Conservation (phyloP, 2,113 vertebrate species). For the Lepus americanus region DNA sequence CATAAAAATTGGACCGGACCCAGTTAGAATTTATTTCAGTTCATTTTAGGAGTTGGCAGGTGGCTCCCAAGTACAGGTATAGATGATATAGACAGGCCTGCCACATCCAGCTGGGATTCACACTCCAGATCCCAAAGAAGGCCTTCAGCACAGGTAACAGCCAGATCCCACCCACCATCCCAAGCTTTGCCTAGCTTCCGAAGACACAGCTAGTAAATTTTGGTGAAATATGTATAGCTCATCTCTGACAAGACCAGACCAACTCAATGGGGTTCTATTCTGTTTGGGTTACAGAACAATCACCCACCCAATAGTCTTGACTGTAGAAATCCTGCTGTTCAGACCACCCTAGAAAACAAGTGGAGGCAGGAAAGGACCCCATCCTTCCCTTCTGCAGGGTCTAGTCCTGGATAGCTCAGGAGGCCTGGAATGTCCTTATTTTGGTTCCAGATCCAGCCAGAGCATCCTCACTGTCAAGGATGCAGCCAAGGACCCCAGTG, state of each 20-base stretch:
- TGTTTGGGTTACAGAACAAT: neutral
- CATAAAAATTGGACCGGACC: neutral
- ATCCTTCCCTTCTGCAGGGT: neutral
- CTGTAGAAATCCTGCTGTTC: neutral
- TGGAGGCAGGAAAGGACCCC: neutral
- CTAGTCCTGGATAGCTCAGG: neutral
- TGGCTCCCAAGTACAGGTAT: neutral
- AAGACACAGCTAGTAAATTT: neutral
- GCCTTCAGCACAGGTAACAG: neutral
- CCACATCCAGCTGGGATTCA: neutral
- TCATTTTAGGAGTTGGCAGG: neutral
- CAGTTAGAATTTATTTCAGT: neutral
- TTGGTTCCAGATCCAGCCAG: neutral
- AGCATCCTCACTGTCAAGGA: neutral
- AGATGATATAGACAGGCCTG: neutral
- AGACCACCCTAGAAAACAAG: neutral
- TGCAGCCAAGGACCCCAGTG: neutral
- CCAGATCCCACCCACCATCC: neutral
- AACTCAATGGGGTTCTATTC: neutral
- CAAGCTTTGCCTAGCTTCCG: neutral
- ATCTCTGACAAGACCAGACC: constrained; percentile 10
- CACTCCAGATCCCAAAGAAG: neutral
- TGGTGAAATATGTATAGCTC: neutral
- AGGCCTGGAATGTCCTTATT: neutral
- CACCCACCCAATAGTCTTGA: neutral